Evolutionary conservation across 2,888 invertebrate species (phyloP), one percentile per base, ranked within the genome.

Genomic region (Clivina fossor): DNA sequence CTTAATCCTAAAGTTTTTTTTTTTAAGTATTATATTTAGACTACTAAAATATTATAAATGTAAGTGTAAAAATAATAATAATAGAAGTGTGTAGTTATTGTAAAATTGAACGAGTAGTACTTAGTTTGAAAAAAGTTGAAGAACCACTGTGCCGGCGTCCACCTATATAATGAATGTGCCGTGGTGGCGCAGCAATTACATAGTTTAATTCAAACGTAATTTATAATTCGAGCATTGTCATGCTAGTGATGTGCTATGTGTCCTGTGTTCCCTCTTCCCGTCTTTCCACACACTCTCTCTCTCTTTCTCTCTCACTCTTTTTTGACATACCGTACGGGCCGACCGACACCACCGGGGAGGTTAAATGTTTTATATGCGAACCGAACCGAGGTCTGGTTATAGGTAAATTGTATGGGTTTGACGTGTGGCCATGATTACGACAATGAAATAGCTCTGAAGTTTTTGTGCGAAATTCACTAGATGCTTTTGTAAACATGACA

Each of bases 131-230:
- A n/a, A n/a, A n/a, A n/a, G n/a, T n/a, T n/a, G n/a, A n/a, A n/a
- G n/a, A n/a, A n/a, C n/a, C n/a, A n/a, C n/a, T n/a, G n/a, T n/a
- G 47, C 13, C 47, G 47, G 37, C 44, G 44, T 37, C 46, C 64
- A 61, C 61, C 59, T 59, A 64, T 66, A 71, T 72, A 73, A 73
- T 71, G 72, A 69, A 72, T 72, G 72, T 69, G 71, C 68, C 68
- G n/a, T 68, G 70, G 69, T 66, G 70, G 72, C 70, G 72, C 73
- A 68, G 73, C 74, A 74, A 74, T 74, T 74, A 74, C 73, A 74
- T 74, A 74, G 74, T 74, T 74, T 74, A 74, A 74, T 74, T 74
- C 72, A 71, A 73, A 72, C 72, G 73, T 73, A 72, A 73, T 74
- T 74, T 74, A 73, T 74, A 74, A 73, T 74, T 74, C 72, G 49